phyloP scores from a whole-genome alignment of 2,797 vertebrate genomes.

The Tympanoctomys barrerae region DNA sequence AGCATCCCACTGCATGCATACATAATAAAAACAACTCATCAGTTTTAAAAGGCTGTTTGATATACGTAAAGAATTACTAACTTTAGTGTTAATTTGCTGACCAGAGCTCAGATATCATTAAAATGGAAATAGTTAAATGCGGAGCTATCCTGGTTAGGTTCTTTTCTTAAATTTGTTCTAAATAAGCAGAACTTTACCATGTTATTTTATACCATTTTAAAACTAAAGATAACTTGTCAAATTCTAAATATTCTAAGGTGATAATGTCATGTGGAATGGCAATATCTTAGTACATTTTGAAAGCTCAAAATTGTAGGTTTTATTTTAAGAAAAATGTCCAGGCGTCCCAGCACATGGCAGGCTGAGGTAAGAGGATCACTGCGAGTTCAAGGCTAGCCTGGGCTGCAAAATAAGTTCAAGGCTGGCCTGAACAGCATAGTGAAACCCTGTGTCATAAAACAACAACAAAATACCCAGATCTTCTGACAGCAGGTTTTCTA shows the following conservation, averaged over 20 bases:
- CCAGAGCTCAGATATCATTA: background rate
- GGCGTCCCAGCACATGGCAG: background rate
- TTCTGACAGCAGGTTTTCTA: background rate
- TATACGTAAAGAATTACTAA: constrained; percentile 32
- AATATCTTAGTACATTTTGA: constrained; percentile 9
- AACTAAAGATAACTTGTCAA: constrained; percentile 8
- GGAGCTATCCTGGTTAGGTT: background rate
- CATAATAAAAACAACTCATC: background rate
- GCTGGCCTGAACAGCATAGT: background rate
- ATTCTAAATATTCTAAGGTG: background rate
- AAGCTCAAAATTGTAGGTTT: constrained; percentile 2
- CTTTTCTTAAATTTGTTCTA: background rate
- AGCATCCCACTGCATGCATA: background rate
- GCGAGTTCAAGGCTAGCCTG: background rate
- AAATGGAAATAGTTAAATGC: background rate
- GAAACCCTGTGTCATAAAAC: background rate
- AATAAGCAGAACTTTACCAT: constrained; percentile 42
- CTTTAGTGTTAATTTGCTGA: constrained; percentile 59
- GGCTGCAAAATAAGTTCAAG: background rate
- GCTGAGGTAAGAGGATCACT: background rate
- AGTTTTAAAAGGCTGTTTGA: constrained; percentile 25
- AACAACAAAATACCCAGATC: background rate
- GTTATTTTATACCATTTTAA: constrained; percentile 11
- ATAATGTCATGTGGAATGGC: background rate
- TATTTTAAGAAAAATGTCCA: constrained; percentile 39